Conservation (phyloP, 2,888 invertebrate genomes). For the Sycophila texana region DNA sequence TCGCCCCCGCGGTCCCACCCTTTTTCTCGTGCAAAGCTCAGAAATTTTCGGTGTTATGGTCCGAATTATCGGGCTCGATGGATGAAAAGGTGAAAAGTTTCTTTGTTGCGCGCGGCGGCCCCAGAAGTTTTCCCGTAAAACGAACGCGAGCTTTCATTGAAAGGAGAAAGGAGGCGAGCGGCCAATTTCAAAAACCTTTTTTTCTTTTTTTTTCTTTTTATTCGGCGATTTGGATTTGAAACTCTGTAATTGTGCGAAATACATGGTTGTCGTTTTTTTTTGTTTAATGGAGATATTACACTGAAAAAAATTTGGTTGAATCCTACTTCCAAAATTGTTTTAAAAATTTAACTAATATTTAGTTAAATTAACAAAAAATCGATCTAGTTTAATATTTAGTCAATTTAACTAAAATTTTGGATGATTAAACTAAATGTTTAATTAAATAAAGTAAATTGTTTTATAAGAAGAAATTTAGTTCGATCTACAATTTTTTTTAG, state of each 20-base stretch:
- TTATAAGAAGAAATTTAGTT: too few species aligned
- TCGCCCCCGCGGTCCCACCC: neutral
- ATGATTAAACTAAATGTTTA: too few species aligned
- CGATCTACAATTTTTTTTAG: too few species aligned
- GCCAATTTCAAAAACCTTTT: neutral
- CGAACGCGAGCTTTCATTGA: neutral
- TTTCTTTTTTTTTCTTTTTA: neutral
- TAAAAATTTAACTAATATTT: too few species aligned
- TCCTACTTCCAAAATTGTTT: too few species aligned
- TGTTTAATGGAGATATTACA: neutral
- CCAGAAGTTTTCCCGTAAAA: too few species aligned
- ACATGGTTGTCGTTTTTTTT: neutral
- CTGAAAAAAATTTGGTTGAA: too few species aligned
- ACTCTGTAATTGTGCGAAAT: neutral
- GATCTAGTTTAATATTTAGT: too few species aligned
- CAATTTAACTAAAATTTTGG: too few species aligned
- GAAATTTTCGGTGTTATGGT: slow-evolving; percentile 7
- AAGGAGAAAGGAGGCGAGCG: neutral
- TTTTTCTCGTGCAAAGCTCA: slow-evolving; percentile 10
- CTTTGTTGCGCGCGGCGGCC: neutral
- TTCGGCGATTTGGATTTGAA: neutral
- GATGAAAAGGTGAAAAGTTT: neutral
- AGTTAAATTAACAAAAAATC: too few species aligned
- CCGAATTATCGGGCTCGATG: slow-evolving; percentile 1
- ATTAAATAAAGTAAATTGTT: too few species aligned